Percentiles rank a stretch among this genome's conserved stretches.
Evolutionary conservation across 2,113 vertebrate genomes (phyloP).

Genomic region (Caranx ignobilis): DNA sequence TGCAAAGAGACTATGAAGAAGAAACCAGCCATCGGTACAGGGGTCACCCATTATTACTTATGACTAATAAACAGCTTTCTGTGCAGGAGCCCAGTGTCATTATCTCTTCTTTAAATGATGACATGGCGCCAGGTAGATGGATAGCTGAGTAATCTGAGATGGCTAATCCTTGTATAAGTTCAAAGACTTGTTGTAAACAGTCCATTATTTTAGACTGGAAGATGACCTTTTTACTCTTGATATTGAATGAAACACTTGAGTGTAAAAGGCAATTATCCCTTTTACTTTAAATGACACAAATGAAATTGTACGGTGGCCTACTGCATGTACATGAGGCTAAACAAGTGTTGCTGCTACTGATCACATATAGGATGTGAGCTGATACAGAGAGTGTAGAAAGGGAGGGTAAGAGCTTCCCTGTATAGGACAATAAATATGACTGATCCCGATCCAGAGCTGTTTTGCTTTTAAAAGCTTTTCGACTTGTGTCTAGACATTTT

Average conservation of each 20-base stretch:
- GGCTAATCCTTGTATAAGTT: slow-evolving; percentile 44
- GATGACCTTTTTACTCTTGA: slow-evolving; percentile 57
- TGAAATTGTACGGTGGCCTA: slow-evolving; percentile 21
- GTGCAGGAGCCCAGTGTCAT: slow-evolving; percentile 15
- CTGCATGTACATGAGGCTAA: slow-evolving; percentile 23
- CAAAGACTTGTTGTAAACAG: slow-evolving; percentile 54
- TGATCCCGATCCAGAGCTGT: background rate
- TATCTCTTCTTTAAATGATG: slow-evolving; percentile 48
- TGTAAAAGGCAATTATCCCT: slow-evolving; percentile 46
- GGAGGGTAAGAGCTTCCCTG: background rate
- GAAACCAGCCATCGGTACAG: slow-evolving; percentile 47
- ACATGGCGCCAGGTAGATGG: slow-evolving; percentile 20
- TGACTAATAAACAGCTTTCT: slow-evolving; percentile 38
- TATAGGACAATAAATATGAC: background rate
- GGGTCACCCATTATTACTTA: slow-evolving; percentile 53
- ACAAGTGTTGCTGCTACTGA: slow-evolving; percentile 6
- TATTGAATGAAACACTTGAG: slow-evolving; percentile 41
- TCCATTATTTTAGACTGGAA: slow-evolving; percentile 52
- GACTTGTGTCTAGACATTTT: background rate
- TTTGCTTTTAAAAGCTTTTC: background rate
- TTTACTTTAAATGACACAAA: slow-evolving; percentile 20
- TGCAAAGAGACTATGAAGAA: background rate
- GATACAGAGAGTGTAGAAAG: slow-evolving; percentile 18
- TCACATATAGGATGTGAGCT: background rate
- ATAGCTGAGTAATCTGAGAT: slow-evolving; percentile 58